These are phyloP conservation scores for Agrochola macilenta DNA, from an alignment of 2,888 invertebrate species.

Conservation along the genomic window DNA sequence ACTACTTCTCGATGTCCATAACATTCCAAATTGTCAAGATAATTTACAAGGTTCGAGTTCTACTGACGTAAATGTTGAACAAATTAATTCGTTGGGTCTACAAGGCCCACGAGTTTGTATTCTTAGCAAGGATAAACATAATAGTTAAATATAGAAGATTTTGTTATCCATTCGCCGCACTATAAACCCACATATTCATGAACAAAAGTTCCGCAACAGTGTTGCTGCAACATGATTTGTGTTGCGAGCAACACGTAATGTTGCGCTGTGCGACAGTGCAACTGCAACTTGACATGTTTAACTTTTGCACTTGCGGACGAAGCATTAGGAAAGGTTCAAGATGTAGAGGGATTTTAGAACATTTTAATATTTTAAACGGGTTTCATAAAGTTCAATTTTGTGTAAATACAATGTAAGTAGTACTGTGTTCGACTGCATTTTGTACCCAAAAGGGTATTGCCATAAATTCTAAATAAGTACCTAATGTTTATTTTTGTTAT, in stretches of 20 bases:
- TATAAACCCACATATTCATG: not conserved
- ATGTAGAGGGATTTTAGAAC: not conserved
- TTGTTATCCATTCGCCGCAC: not conserved
- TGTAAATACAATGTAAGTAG: not conserved
- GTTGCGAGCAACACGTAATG: not conserved
- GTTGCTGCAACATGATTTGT: not conserved
- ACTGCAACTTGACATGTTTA: not conserved
- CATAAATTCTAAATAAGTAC: conserved; percentile 9
- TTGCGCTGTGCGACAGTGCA: not conserved
- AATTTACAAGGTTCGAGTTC: conserved; percentile 3
- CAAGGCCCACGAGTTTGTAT: not conserved
- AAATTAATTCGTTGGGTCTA: not conserved
- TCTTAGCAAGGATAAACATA: not conserved
- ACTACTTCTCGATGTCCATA: not conserved
- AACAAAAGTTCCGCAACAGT: not conserved
- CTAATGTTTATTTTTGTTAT: conserved; percentile 28
- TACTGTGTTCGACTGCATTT: not conserved
- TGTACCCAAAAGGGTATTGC: conserved; percentile 13
- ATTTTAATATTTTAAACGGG: not conserved
- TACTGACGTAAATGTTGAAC: not conserved
- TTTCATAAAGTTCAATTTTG: not conserved
- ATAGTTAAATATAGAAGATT: not conserved
- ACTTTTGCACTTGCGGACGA: not conserved
- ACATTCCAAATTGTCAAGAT: conserved; percentile 1
- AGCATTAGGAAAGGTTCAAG: not conserved